Evolutionary conservation across 2,797 vertebrate genomes (phyloP), one percentile per base, ranked within the genome.

Genomic region (Thunnus albacares): DNA sequence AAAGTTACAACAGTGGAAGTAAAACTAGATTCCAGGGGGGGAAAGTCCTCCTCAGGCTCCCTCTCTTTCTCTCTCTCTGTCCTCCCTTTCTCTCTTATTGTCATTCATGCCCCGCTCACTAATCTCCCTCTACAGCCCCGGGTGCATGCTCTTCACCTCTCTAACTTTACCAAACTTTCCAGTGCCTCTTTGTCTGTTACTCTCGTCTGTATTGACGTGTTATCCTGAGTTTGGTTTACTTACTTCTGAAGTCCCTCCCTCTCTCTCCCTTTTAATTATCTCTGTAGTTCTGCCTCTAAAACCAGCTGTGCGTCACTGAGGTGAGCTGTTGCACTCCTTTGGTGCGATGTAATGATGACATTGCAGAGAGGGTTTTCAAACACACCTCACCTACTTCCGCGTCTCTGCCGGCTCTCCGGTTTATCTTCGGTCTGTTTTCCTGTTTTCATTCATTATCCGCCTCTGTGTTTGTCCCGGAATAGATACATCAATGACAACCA

Each of bases 1-100:
- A 77, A 77, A 78, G 62, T 82, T 64, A 43, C 24, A 24, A 61
- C 81, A 73, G 41, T 72, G 14, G 12, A 18, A 77, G 75, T 61
- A 8, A 65, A 57, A 69, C 56, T 77, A 56, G 64, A 43, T 45
- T 52, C 58, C 60, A 35, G 47, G 47, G 0, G 24, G 71, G 52
- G 26, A 59, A 22, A 71, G 22, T n/a, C 18, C n/a, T 11, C 56
- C 38, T 49, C 26, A 17, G 22, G 26, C 15, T 64, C 45, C 2
- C 26, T 59, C 14, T 24, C 35, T 20, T 14, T 26, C 22, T 66
- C 71, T 55, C 56, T 73, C 24, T 58, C 59, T 64, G 56, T 30
- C 26, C 65, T 5, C 59, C 35, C 53, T 35, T 2, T n/a, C 35
- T 43, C 72, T 71, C 63, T 73, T 17, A 15, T 56, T 57, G 35